phyloP scores from a whole-genome alignment of 30 jellyfish, hydroid and myxozoan species.

The Aurelia aurita complex sp. Pacific region DNA sequence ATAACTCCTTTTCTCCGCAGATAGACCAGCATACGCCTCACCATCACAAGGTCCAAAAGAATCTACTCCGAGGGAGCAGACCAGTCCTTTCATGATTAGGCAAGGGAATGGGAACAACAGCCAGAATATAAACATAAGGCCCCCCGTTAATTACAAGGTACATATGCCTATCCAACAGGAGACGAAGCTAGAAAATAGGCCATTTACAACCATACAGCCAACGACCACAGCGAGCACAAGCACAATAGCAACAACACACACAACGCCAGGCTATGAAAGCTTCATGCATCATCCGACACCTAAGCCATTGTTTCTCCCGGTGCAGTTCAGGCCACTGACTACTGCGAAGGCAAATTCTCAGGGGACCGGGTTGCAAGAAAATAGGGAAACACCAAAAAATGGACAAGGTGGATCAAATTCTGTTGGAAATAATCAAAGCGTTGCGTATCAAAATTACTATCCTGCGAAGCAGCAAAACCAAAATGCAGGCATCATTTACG shows the following conservation, averaged over 20 bases:
- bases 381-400: not conserved
- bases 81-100: too few relatives aligned
- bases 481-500: not conserved
- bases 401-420: not conserved
- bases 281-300: constrained; percentile 50
- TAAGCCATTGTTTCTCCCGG: constrained; percentile 32
- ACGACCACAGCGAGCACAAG: not conserved
- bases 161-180: too few relatives aligned
- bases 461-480: not conserved
- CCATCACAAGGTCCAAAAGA: too few relatives aligned
- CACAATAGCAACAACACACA: constrained; percentile 23
- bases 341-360: constrained; percentile 18
- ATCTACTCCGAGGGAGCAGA: too few relatives aligned
- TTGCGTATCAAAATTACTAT: not conserved
- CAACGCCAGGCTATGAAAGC: not conserved
- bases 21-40: too few relatives aligned
- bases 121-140: too few relatives aligned
- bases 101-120: too few relatives aligned
- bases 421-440: not conserved
- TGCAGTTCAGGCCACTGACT: not conserved
- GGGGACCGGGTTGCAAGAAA: not conserved
- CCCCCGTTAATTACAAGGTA: too few relatives aligned
- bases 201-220: not conserved
- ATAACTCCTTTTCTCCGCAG: too few relatives aligned
- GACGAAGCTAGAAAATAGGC: too few relatives aligned